Percentiles rank a stretch among this genome's conserved stretches.
Conservation (phyloP, 2,113 vertebrate species). For the Prolemur simus region DNA sequence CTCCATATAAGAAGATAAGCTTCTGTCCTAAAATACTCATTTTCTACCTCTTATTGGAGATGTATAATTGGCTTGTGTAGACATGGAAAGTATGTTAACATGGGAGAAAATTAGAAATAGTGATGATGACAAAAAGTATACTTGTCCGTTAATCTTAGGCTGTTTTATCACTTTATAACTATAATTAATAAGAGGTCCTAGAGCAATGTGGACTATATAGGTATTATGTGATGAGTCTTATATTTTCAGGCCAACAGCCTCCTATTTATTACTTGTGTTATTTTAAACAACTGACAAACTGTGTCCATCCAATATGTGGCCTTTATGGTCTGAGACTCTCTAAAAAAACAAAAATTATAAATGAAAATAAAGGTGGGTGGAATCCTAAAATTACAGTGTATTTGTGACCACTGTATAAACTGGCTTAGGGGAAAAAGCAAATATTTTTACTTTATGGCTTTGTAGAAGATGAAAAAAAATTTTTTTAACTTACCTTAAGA, state of each 20-base stretch:
- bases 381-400: slow-evolving; percentile 49
- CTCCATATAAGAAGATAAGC: background rate
- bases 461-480: background rate
- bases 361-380: slow-evolving; percentile 1
- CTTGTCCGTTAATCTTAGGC: background rate
- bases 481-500: background rate
- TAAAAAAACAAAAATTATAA: slow-evolving; percentile 24
- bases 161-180: background rate
- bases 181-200: background rate
- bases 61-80: background rate
- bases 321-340: background rate
- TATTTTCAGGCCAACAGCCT: background rate
- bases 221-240: background rate
- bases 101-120: background rate
- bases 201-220: background rate
- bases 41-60: background rate
- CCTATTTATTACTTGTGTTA: background rate
- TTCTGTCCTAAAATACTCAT: background rate
- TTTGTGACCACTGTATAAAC: slow-evolving; percentile 24
- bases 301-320: background rate
- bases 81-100: background rate
- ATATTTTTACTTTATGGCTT: slow-evolving; percentile 45
- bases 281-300: background rate
- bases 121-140: background rate
- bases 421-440: background rate